phyloP scores from a whole-genome alignment of 2,888 invertebrate genomes.

The Cetonia aurata region DNA sequence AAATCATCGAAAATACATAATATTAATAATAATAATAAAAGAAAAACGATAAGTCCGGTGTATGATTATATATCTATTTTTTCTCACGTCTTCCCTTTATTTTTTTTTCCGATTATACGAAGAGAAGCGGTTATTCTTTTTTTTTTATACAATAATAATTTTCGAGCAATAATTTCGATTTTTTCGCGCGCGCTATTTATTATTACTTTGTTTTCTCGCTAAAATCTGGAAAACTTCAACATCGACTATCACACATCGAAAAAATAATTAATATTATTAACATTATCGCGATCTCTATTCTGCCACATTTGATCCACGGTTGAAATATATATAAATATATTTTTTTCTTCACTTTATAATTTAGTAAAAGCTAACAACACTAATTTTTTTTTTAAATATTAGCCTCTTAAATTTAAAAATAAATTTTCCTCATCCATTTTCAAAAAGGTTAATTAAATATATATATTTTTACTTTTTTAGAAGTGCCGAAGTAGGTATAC shows the following conservation, averaged over 20 bases:
- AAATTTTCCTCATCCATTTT: constrained; percentile 10
- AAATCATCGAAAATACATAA: constrained; percentile 26
- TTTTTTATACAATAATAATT: constrained; percentile 12
- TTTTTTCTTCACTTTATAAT: constrained; percentile 18
- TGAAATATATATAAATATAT: constrained; percentile 42
- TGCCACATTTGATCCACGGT: constrained; percentile 41
- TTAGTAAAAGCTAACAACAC: constrained; percentile 51
- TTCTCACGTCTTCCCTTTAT: constrained; percentile 33
- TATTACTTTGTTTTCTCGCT: constrained; percentile 29
- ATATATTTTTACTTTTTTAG: constrained; percentile 9
- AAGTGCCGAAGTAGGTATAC: constrained; percentile 23
- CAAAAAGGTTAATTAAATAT: constrained; percentile 18
- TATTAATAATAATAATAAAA: constrained; percentile 26
- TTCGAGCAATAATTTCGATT: constrained; percentile 40
- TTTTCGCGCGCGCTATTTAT: constrained; percentile 26
- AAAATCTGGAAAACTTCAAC: constrained; percentile 48
- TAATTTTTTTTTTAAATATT: constrained; percentile 39
- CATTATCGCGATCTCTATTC: constrained; percentile 25
- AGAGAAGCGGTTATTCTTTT: constrained; percentile 37
- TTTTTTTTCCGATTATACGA: constrained; percentile 24
- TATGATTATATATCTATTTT: neutral
- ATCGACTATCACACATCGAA: constrained; percentile 46
- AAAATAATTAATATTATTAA: constrained; percentile 41
- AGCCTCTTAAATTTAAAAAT: constrained; percentile 34
- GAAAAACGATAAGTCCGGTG: constrained; percentile 27